Percentiles rank a stretch among this genome's conserved stretches.
These are phyloP conservation scores for Latrodectus elegans DNA, from an alignment of 2,888 invertebrate species.

Conservation along the genomic window DNA sequence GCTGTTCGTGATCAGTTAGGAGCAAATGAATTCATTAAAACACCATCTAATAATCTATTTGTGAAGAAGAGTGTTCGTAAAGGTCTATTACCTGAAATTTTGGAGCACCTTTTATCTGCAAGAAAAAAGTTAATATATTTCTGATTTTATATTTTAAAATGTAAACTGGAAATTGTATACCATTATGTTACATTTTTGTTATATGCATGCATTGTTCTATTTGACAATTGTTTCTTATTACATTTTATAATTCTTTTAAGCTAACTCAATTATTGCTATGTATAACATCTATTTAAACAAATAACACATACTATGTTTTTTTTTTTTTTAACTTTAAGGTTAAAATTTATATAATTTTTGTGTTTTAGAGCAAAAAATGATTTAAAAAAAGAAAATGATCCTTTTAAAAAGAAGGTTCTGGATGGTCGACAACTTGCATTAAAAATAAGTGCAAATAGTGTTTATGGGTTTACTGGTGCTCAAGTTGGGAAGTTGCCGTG, in stretches of 20 bases:
- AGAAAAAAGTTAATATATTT: conserved; percentile 82
- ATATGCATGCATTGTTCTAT: no score
- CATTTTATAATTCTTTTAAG: no score
- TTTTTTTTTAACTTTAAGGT: no score
- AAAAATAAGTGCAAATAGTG: conserved; percentile 99
- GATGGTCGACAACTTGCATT: conserved; percentile 97
- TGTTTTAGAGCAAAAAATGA: conserved; percentile 86
- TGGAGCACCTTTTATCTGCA: conserved; percentile 91
- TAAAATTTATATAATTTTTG: background rate
- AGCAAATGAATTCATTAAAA: conserved; percentile 85
- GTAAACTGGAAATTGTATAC: no score
- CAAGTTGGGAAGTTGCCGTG: conserved; percentile 97
- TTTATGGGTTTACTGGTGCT: conserved; percentile 99
- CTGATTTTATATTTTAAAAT: no score
- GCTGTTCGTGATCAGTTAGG: conserved; percentile 72
- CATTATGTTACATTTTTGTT: no score
- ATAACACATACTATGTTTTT: no score
- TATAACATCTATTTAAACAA: no score
- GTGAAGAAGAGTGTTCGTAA: conserved; percentile 89
- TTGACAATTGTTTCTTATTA: no score
- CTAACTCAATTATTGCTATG: no score
- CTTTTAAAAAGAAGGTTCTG: conserved; percentile 91
- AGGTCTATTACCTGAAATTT: conserved; percentile 95
- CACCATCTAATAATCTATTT: conserved; percentile 93
- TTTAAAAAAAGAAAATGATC: conserved; percentile 95